Percentiles rank a stretch among this genome's conserved stretches.
Evolutionary conservation across 2,888 invertebrate genomes (phyloP).

Genomic region (Harmothoe impar): DNA sequence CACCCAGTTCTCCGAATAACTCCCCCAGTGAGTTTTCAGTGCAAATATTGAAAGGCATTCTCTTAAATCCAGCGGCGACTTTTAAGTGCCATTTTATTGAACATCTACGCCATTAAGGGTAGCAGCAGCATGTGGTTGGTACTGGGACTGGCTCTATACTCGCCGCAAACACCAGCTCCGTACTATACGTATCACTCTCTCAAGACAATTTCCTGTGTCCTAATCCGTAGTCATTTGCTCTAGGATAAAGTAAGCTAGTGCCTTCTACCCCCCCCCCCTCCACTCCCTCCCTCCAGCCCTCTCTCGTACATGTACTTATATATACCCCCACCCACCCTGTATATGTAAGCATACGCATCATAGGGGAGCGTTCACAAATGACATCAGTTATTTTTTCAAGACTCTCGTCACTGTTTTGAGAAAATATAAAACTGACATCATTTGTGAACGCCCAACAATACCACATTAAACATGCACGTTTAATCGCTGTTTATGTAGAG

Average conservation of each 20-base stretch:
- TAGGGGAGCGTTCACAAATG: too few relatives aligned
- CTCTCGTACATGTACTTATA: not conserved
- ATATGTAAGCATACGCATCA: not conserved
- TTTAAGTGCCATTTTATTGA: constrained; percentile 58
- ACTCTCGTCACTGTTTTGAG: too few relatives aligned
- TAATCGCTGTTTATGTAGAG: too few relatives aligned
- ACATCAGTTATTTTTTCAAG: too few relatives aligned
- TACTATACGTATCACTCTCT: constrained; percentile 42
- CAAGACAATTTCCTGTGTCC: constrained; percentile 51
- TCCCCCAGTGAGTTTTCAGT: constrained; percentile 44
- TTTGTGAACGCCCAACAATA: too few relatives aligned
- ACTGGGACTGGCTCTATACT: not conserved
- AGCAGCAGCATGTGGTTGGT: not conserved
- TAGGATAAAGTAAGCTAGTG: constrained; percentile 41
- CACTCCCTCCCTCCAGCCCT: not conserved
- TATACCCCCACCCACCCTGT: not conserved
- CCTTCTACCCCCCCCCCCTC: not conserved
- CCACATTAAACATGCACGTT: too few relatives aligned
- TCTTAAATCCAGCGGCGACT: constrained; percentile 48
- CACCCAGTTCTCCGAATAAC: too few relatives aligned
- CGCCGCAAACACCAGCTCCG: constrained; percentile 4
- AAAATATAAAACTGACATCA: too few relatives aligned
- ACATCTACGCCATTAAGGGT: constrained; percentile 22
- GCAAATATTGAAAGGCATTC: constrained; percentile 58
- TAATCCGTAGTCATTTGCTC: constrained; percentile 26